A percentile compares a stretch with the other conserved stretches of the same genome.
Evolutionary conservation across 2,113 vertebrate genomes (phyloP).

Genomic region (Datnioides undecimradiatus): DNA sequence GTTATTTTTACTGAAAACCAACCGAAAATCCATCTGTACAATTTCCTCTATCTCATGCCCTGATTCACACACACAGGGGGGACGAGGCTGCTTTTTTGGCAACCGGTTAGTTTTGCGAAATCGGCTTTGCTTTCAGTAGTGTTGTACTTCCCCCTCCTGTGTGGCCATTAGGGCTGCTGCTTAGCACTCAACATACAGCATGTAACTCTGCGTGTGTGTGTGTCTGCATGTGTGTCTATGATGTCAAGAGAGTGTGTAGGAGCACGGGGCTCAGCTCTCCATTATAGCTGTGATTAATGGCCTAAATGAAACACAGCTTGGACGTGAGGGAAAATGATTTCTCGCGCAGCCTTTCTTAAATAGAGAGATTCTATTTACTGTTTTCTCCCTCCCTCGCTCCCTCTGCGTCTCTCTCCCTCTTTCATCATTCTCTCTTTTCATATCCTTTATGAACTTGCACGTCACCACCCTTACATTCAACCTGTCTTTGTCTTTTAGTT

Average conservation of each 20-base stretch:
- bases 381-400: background rate
- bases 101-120: slow-evolving; percentile 54
- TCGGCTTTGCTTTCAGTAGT: slow-evolving; percentile 45
- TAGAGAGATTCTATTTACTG: slow-evolving; percentile 55
- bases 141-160: slow-evolving; percentile 45
- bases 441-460: slow-evolving; percentile 41
- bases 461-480: background rate
- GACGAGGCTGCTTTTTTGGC: slow-evolving; percentile 45
- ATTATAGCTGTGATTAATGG: slow-evolving; percentile 70
- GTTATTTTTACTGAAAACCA: slow-evolving; percentile 38
- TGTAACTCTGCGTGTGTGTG: slow-evolving; percentile 25
- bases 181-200: slow-evolving; percentile 28
- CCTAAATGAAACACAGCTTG: slow-evolving; percentile 68
- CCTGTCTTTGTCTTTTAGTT: slow-evolving; percentile 28
- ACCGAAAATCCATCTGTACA: slow-evolving; percentile 38
- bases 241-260: slow-evolving; percentile 44
- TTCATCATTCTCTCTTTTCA: slow-evolving; percentile 39
- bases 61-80: slow-evolving; percentile 35
- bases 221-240: slow-evolving; percentile 21
- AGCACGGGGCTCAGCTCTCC: slow-evolving; percentile 44
- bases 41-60: slow-evolving; percentile 42
- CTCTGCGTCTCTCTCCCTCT: background rate
- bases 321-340: slow-evolving; percentile 61
- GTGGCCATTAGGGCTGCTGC: slow-evolving; percentile 36
- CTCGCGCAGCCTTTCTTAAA: slow-evolving; percentile 35